phyloP scores from a whole-genome alignment of 2,113 vertebrate species.

The Dromaius novaehollandiae region DNA sequence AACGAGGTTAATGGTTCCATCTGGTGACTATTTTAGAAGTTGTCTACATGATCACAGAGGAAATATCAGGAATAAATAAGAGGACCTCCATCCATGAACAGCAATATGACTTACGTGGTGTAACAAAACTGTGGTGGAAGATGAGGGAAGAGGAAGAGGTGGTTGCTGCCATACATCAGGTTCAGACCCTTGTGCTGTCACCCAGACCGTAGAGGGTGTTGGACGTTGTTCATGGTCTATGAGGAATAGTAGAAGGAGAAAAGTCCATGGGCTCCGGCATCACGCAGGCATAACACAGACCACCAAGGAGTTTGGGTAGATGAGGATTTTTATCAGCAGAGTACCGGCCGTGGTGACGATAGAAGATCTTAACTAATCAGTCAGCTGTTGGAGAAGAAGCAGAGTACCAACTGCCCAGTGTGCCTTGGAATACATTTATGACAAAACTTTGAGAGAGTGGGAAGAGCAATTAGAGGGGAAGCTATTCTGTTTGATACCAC shows the following conservation, averaged over 20 bases:
- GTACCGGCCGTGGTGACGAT: not conserved
- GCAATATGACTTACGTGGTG: not conserved
- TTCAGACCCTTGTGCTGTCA: not conserved
- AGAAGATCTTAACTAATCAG: not conserved
- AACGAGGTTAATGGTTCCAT: not conserved
- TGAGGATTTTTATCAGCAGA: not conserved
- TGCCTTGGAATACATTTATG: rapidly evolving
- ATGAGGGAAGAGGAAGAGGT: not conserved
- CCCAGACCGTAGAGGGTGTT: not conserved
- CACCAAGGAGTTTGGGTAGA: not conserved
- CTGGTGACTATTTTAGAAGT: not conserved
- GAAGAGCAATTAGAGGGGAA: not conserved
- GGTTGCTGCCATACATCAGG: not conserved
- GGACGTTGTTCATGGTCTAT: not conserved
- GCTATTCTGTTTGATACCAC: not conserved
- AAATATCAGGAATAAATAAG: not conserved
- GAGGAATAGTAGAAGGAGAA: not conserved
- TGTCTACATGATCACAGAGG: not conserved
- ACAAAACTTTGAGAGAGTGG: not conserved
- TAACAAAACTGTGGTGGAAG: rapidly evolving
- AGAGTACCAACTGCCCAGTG: not conserved
- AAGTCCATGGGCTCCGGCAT: not conserved
- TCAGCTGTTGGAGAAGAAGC: not conserved
- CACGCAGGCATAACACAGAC: not conserved
- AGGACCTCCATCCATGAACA: not conserved